Conservation (phyloP, 2,888 invertebrate genomes). For the Thymelicus lineola region DNA sequence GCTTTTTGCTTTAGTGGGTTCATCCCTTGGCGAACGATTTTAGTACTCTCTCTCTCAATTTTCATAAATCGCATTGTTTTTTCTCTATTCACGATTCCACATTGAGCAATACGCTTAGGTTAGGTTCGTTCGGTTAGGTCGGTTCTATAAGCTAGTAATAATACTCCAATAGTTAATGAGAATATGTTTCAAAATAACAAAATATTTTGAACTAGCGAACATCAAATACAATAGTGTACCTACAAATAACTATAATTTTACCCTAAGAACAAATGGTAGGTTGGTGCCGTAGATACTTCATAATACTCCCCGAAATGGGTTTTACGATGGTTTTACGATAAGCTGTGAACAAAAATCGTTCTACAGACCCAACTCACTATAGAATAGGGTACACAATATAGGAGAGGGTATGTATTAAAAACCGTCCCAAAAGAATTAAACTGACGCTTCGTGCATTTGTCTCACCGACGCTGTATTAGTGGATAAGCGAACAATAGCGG, state of each 20-base stretch:
- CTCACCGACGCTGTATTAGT: background rate
- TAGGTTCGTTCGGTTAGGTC: no score
- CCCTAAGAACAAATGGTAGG: background rate
- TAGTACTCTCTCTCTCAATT: no score
- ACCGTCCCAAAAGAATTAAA: slow-evolving; percentile 45
- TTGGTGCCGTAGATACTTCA: slow-evolving; percentile 12
- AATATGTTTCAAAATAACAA: no score
- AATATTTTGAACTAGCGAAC: no score
- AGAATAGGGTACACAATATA: slow-evolving; percentile 42
- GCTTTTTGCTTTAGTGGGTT: no score
- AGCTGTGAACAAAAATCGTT: slow-evolving; percentile 29
- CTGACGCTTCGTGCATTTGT: slow-evolving; percentile 40
- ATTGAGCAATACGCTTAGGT: no score
- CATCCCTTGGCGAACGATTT: no score
- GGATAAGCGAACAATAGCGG: slow-evolving; percentile 3
- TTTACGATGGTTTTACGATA: slow-evolving; percentile 30
- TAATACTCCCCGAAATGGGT: slow-evolving; percentile 22
- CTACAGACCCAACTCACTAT: slow-evolving; percentile 32
- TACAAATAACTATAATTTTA: background rate
- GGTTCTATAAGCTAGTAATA: no score
- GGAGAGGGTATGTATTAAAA: slow-evolving; percentile 50
- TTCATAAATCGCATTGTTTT: no score
- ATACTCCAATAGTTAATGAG: no score
- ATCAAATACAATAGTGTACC: no score
- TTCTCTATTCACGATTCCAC: no score